Percentiles rank a stretch among this genome's conserved stretches.
phyloP scores from a whole-genome alignment of 2,888 invertebrate genomes.

The Chouioia cunea region DNA sequence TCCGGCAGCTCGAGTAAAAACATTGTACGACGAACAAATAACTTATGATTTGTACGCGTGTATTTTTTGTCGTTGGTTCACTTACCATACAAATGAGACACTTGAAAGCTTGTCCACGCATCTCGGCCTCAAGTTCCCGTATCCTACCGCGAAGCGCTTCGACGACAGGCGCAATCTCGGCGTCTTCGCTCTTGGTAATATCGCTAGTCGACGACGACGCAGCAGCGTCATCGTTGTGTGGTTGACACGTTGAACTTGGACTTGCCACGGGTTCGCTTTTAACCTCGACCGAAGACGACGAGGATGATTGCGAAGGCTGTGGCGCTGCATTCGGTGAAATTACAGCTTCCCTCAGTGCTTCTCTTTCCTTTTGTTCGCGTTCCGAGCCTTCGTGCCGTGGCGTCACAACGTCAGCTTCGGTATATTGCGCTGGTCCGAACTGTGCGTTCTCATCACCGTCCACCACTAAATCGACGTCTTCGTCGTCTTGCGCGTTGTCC shows the following conservation, averaged over 20 bases:
- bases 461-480: slow-evolving; percentile 82
- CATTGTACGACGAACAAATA: neutral
- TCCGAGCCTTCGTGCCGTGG: slow-evolving; percentile 69
- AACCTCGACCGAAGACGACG: slow-evolving; percentile 60
- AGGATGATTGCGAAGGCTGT: slow-evolving; percentile 57
- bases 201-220: slow-evolving; percentile 14
- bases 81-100: slow-evolving; percentile 88
- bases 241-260: slow-evolving; percentile 54
- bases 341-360: slow-evolving; percentile 72
- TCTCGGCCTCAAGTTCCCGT: slow-evolving; percentile 78
- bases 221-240: slow-evolving; percentile 33
- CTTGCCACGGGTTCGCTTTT: slow-evolving; percentile 65
- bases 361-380: slow-evolving; percentile 71
- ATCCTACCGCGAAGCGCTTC: slow-evolving; percentile 84
- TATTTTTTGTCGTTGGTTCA: too few relatives aligned
- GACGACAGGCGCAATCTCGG: slow-evolving; percentile 69
- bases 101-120: slow-evolving; percentile 77
- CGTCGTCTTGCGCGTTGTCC: slow-evolving; percentile 73
- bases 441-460: slow-evolving; percentile 88
- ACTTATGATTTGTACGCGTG: neutral
- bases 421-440: slow-evolving; percentile 90
- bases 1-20: neutral
- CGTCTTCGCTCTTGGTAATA: slow-evolving; percentile 41
- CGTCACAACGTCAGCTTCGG: slow-evolving; percentile 78
- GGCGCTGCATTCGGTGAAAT: slow-evolving; percentile 65